Evolutionary conservation across 2,888 invertebrate genomes (phyloP), one percentile per base, ranked within the genome.

Genomic region (Lasioglossum marginatum): DNA sequence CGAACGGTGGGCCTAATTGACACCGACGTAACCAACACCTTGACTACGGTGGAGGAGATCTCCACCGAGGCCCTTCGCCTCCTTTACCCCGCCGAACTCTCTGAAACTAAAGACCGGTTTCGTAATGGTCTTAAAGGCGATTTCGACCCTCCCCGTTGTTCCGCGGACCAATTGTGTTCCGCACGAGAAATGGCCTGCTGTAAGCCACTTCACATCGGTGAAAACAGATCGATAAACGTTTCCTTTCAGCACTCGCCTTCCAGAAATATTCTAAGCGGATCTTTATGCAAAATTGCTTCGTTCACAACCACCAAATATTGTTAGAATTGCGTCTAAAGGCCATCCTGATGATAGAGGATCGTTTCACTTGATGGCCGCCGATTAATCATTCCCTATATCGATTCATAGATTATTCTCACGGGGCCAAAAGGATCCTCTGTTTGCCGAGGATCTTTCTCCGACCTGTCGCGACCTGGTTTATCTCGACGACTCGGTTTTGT

Each of bases 401-500:
- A n/a, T 34, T 52, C 19, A 73, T n/a, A 79, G 23, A 80, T 71
- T 63, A 57, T 79, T 68, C 31, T 73, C 37, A 70, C 57, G 66
- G n/a, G 45, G 16, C 76, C 37, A 63, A 77, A 79, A 76, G 74
- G 43, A 71, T 74, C 48, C 31, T 40, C 66, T 87, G 72, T 90
- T 90, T 90, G 75, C 80, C 60, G 77, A 85, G 82, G 77, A 87
- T 84, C 82, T 74, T 77, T 52, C 48, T 27, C 88, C 87, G 91
- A 92, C 90, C 92, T 92, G 92, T 91, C 90, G 90, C 88, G 88
- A 88, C 84, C 85, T 85, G 87, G 89, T 91, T 92, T 91, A 92
- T 91, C 91, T 86, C 85, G 81, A 83, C 85, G 80, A 83, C 85
- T 77, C 88, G 87, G 90, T 90, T 92, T 92, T 90, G 82, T 92